These are phyloP conservation scores for Knipowitschia caucasica DNA, from an alignment of 2,797 vertebrate genomes.

Conservation along the genomic window DNA sequence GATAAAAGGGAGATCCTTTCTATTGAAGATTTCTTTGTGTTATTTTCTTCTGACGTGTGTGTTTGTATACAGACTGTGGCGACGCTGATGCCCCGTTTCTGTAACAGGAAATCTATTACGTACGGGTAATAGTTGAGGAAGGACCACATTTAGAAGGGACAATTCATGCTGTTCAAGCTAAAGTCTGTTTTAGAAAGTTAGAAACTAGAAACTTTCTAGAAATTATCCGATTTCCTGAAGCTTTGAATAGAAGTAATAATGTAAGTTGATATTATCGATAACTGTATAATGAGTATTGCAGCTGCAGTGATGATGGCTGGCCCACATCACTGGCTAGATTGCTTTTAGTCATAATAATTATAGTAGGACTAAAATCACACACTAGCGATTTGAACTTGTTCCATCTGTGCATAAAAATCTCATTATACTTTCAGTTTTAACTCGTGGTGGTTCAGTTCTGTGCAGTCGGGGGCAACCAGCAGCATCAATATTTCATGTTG, in stretches of 20 bases:
- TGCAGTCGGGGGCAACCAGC: not conserved
- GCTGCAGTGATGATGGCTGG: no score
- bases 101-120: not conserved
- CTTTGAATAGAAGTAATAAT: no score
- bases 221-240: no score
- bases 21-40: conserved; percentile 26
- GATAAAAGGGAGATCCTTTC: conserved; percentile 42
- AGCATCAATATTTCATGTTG: conserved; percentile 5
- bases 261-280: no score
- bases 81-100: conserved; percentile 20
- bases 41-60: conserved; percentile 22
- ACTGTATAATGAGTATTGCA: no score
- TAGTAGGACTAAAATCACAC: not conserved
- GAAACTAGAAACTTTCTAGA: no score
- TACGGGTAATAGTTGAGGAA: no score
- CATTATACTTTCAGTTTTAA: not conserved
- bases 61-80: conserved; percentile 10
- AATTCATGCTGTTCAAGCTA: no score
- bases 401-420: not conserved
- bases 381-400: not conserved
- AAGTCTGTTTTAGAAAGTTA: no score
- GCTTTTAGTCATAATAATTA: not conserved
- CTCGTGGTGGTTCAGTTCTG: not conserved
- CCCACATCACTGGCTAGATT: not conserved
- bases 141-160: no score